phyloP scores from a whole-genome alignment of 2,113 vertebrate genomes.

The Nanorana parkeri region DNA sequence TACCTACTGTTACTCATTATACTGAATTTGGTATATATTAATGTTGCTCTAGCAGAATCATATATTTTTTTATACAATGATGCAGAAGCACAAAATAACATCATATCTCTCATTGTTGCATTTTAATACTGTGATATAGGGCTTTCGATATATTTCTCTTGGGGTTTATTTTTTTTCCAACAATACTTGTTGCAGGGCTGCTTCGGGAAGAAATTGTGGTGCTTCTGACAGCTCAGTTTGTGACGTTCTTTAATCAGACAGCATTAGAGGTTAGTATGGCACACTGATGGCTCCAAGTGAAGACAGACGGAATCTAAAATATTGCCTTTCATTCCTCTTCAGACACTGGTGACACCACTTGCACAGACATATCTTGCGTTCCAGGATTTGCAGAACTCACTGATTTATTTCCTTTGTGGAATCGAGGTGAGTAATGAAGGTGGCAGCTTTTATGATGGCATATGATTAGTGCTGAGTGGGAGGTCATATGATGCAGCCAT shows the following conservation, averaged over 20 bases:
- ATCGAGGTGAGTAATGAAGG: constrained; percentile 70
- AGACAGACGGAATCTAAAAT: neutral
- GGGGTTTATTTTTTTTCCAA: neutral
- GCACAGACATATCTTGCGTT: constrained; percentile 81
- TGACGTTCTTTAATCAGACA: constrained; percentile 84
- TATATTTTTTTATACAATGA: too few species aligned
- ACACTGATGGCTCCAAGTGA: neutral
- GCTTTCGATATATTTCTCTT: neutral
- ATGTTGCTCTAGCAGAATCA: too few species aligned
- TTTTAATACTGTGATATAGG: neutral
- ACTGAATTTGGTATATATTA: too few species aligned
- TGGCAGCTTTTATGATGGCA: neutral
- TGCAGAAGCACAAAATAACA: too few species aligned
- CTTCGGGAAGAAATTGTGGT: constrained; percentile 82
- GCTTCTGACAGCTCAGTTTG: constrained; percentile 79
- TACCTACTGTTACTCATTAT: too few species aligned
- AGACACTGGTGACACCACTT: constrained; percentile 86
- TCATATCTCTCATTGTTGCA: too few species aligned
- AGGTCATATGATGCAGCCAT: too few species aligned
- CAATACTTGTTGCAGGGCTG: constrained; percentile 69
- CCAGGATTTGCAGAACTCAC: constrained; percentile 82
- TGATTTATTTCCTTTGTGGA: constrained; percentile 83
- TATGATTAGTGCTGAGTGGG: too few species aligned
- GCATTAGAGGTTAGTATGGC: constrained; percentile 75
- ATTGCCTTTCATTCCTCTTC: neutral